phyloP scores from a whole-genome alignment of 2,888 invertebrate genomes.

The Temnothorax rugatulus region DNA sequence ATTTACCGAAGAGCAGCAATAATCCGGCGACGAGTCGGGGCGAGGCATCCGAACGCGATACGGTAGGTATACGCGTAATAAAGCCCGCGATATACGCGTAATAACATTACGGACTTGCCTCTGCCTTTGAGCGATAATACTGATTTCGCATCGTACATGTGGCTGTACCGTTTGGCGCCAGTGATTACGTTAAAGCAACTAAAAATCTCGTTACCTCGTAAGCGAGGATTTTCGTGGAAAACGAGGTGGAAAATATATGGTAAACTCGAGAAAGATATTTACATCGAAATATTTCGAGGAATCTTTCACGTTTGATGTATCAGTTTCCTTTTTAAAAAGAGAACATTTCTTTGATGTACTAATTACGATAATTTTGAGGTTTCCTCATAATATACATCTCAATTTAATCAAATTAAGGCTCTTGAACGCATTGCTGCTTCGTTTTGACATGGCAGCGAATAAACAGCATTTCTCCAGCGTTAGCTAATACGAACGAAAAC shows the following conservation, averaged over 20 bases:
- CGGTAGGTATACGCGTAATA: conserved; percentile 31
- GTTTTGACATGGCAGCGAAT: background rate
- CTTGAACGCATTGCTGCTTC: background rate
- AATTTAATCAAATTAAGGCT: background rate
- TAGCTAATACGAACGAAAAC: conserved; percentile 6
- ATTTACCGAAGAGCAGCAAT: conserved; percentile 39
- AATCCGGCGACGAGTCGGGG: conserved; percentile 16
- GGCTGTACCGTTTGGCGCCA: background rate
- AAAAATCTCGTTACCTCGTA: background rate
- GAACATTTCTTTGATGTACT: background rate
- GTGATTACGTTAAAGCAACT: background rate
- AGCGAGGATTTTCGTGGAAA: background rate
- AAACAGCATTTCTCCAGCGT: background rate
- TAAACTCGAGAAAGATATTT: background rate
- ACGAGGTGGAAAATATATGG: conserved; percentile 1
- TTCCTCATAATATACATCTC: background rate
- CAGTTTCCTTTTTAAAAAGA: background rate
- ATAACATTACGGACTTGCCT: conserved; percentile 41
- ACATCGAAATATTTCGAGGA: background rate
- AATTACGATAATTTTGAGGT: background rate
- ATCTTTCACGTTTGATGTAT: background rate
- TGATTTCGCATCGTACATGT: background rate
- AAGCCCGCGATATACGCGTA: conserved; percentile 25
- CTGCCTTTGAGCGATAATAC: conserved; percentile 24
- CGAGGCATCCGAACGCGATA: background rate